A percentile compares a stretch with the other conserved stretches of the same genome.
phyloP scores from a whole-genome alignment of 2,113 vertebrate genomes.

The Rhombomys opimus region DNA sequence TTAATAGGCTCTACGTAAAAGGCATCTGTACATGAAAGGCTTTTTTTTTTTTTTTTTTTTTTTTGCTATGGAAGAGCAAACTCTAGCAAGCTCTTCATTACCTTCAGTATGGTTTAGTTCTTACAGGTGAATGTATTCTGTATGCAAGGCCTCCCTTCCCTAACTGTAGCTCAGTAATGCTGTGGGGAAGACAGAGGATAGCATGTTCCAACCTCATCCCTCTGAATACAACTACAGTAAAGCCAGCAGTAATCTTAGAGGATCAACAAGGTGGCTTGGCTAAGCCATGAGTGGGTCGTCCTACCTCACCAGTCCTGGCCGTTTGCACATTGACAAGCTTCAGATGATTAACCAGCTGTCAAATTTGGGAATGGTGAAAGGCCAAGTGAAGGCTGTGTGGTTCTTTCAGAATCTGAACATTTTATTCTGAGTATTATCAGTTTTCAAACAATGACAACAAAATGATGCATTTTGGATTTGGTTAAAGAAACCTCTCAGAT shows the following conservation, averaged over 20 bases:
- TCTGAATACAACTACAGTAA: not conserved
- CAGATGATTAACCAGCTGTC: not conserved
- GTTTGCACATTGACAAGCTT: not conserved
- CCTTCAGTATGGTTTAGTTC: not conserved
- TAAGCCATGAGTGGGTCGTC: not conserved
- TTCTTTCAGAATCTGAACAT: constrained; percentile 20
- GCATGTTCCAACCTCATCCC: not conserved
- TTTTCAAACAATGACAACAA: constrained; percentile 33
- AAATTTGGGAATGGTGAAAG: not conserved
- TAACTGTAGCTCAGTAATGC: not conserved
- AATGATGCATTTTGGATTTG: not conserved
- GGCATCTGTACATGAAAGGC: not conserved
- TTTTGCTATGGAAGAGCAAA: not conserved
- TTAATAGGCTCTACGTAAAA: not conserved
- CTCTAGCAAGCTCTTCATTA: constrained; percentile 5
- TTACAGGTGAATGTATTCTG: not conserved
- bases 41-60: not conserved
- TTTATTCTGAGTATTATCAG: constrained; percentile 27
- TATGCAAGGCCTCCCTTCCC: not conserved
- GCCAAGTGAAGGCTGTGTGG: not conserved
- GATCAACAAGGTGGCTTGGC: not conserved
- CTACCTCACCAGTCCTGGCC: not conserved
- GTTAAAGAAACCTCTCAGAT: not conserved
- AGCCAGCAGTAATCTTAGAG: not conserved
- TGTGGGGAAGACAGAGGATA: not conserved